These are phyloP conservation scores for Hymenopus coronatus DNA, from an alignment of 2,888 invertebrate species.

Conservation along the genomic window DNA sequence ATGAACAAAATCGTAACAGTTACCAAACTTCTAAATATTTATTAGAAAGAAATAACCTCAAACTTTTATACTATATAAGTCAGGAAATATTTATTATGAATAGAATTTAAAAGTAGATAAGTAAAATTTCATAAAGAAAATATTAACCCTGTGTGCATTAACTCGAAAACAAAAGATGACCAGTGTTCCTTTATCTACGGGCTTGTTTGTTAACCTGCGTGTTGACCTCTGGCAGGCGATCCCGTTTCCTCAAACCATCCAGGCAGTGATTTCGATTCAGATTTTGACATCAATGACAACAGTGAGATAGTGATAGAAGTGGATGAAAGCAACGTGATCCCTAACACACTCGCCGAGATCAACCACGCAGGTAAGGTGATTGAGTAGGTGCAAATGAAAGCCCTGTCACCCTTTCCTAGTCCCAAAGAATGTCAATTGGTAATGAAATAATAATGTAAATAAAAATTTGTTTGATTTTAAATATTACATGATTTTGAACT, in stretches of 20 bases:
- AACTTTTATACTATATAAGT: no score
- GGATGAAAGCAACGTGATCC: conserved; percentile 61
- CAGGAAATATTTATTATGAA: no score
- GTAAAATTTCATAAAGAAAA: background rate
- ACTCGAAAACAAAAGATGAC: background rate
- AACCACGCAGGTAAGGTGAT: conserved; percentile 40
- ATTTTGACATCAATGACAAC: conserved; percentile 45
- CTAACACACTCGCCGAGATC: conserved; percentile 54
- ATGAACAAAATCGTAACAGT: no score
- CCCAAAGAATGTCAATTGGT: background rate
- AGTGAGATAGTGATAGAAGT: conserved; percentile 63
- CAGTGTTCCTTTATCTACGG: conserved; percentile 15
- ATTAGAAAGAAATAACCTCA: no score
- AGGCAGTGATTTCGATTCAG: conserved; percentile 42
- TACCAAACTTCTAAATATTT: background rate
- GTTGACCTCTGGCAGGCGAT: conserved; percentile 36
- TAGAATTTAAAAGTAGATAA: background rate
- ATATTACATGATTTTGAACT: no score
- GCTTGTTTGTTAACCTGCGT: conserved; percentile 33
- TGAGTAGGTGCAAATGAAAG: background rate
- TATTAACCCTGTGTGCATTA: background rate
- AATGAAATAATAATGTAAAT: background rate
- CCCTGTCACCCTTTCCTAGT: background rate
- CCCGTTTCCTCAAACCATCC: conserved; percentile 38
- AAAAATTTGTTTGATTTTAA: no score